Evolutionary conservation across 2,113 vertebrate species (phyloP).

Genomic region (Mus spicilegus): DNA sequence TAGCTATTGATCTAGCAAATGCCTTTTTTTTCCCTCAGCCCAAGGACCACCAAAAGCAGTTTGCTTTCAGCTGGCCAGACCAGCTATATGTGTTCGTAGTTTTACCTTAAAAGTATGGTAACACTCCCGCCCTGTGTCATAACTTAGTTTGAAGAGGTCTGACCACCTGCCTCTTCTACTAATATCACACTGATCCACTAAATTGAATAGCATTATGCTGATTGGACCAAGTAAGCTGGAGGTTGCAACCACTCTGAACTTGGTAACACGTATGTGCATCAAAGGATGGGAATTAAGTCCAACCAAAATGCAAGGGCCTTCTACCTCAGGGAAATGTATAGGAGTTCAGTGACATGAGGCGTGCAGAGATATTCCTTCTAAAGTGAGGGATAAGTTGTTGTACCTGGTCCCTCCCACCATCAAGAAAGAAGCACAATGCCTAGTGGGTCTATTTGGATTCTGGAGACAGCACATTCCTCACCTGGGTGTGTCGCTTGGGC

Average conservation of each 20-base stretch:
- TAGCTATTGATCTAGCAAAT: background rate
- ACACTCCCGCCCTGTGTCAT: no score
- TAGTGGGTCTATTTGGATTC: background rate
- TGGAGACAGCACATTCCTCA: background rate
- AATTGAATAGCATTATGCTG: background rate
- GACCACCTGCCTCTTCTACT: background rate
- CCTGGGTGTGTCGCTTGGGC: background rate
- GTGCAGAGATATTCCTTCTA: background rate
- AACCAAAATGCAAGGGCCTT: background rate
- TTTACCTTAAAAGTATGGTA: background rate
- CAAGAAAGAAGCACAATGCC: background rate
- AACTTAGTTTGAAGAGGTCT: background rate
- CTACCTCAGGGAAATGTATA: background rate
- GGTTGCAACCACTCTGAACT: background rate
- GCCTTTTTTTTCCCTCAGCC: background rate
- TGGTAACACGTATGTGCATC: background rate
- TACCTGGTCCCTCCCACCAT: background rate
- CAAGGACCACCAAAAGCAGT: background rate
- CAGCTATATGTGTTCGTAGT: background rate
- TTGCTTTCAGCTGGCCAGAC: background rate
- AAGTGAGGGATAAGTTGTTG: background rate
- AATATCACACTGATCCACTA: background rate
- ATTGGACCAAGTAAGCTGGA: background rate
- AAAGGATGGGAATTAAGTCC: no score
- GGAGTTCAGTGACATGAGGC: background rate